Percentiles rank a stretch among this genome's conserved stretches.
Conservation (phyloP, 1,140 invertebrate species). For the Drosophila nigromelanica region DNA sequence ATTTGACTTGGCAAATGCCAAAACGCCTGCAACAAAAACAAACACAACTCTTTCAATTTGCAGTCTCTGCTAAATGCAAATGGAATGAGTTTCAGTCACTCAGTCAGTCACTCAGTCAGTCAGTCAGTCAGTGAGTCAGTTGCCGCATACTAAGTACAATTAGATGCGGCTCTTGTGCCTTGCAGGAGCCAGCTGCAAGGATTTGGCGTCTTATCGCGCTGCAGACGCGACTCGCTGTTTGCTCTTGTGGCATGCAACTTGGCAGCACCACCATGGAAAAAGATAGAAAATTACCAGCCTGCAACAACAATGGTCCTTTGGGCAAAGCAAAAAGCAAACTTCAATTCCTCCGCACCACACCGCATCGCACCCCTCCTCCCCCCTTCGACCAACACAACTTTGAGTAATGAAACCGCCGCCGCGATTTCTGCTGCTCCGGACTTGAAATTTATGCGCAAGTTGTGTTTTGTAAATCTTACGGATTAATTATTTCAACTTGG, state of each 20-base stretch:
- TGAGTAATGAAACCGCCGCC: constrained; percentile 70
- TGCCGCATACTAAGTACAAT: constrained; percentile 74
- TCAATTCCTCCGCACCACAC: constrained; percentile 1
- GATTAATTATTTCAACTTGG: constrained; percentile 82
- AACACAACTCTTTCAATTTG: constrained; percentile 43
- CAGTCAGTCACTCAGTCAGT: constrained; percentile 28
- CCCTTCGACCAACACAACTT: constrained; percentile 32
- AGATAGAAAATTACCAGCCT: constrained; percentile 69
- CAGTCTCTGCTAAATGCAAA: constrained; percentile 45
- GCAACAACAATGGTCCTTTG: constrained; percentile 62
- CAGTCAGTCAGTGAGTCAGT: constrained; percentile 33
- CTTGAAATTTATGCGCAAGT: constrained; percentile 55
- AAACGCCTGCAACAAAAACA: constrained; percentile 20
- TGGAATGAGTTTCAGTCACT: constrained; percentile 51
- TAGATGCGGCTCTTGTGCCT: constrained; percentile 41
- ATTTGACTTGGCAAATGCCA: constrained; percentile 63
- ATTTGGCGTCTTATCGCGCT: constrained; percentile 43
- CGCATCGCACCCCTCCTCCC: not conserved
- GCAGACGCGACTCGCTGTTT: constrained; percentile 51
- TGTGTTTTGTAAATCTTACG: constrained; percentile 72
- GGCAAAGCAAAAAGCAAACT: constrained; percentile 36
- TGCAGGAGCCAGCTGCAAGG: constrained; percentile 16
- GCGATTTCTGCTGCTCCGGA: not conserved
- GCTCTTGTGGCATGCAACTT: constrained; percentile 63
- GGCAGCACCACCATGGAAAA: constrained; percentile 3